Base-by-base conservation (phyloP, 1,140 invertebrate genomes). In the Anastatus disparis region DNA sequence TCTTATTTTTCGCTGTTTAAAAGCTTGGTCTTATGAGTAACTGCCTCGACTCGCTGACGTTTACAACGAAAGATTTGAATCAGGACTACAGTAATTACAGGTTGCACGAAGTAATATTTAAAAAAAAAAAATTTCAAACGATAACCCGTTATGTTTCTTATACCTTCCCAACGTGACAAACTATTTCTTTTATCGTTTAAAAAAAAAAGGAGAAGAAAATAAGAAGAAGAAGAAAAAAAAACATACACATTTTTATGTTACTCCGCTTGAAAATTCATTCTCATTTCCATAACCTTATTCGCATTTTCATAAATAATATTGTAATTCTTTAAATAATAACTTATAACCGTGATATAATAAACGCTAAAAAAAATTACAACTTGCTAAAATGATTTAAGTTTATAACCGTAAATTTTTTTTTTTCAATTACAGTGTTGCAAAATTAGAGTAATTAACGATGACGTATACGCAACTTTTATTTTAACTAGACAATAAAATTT, bases 41-140 rank as follows among this genome's bases (percentile, higher is more conserved):
- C 42, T 31, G 29, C 53, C 17, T 48, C 65, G n/a, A 67, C 56
- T 52, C 35, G 56, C 40, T 53, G 66, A 69, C 55, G 66, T 61
- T 69, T 69, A 59, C 55, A 69, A 53, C 66, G 46, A 31, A n/a
- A 69, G 65, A 67, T 67, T 67, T 59, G 65, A 58, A 67, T 67
- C 66, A 44, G 52, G 56, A 53, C 46, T 42, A 52, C 44, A 17
- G 66, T 61, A 69, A 69, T 69, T 61, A 53, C 35, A 61, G 56
- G 66, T 53, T 69, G 46, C 66, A 53, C 56, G 53, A 20, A 61
- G 56, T 61, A 69, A 61, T 61, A 61, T 69, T 61, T 69, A 61
- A 52, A 61, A 69, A 61, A 61, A n/a, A n/a, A n/a, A n/a, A n/a
- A n/a, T n/a, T 61, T 52, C 20, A 59, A 61, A 52, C 56, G 56